Conservation (phyloP, 2,888 invertebrate species). For the Lasioglossum leucozonium region DNA sequence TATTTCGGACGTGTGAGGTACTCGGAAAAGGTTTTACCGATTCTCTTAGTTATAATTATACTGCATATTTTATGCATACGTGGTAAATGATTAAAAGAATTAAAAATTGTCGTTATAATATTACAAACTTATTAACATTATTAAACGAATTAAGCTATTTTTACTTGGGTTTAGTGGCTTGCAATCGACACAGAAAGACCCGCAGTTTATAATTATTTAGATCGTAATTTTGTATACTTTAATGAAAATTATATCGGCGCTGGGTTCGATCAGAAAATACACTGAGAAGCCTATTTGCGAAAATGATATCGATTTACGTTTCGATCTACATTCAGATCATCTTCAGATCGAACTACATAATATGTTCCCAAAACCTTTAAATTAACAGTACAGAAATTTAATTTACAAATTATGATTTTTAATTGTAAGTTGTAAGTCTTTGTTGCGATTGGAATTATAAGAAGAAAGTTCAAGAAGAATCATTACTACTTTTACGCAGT, state of each 20-base stretch:
- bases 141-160: not conserved
- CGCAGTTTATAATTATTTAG: too few species aligned
- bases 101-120: not conserved
- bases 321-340: too few species aligned
- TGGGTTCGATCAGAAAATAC: too few species aligned
- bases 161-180: too few species aligned
- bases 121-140: not conserved
- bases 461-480: slow-evolving; percentile 50
- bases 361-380: slow-evolving; percentile 6
- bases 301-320: too few species aligned
- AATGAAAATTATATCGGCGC: too few species aligned
- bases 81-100: not conserved
- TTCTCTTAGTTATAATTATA: not conserved
- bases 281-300: too few species aligned
- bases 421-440: not conserved
- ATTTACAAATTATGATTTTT: not conserved
- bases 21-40: not conserved
- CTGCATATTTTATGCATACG: not conserved
- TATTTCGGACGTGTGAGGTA: not conserved
- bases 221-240: too few species aligned
- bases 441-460: not conserved
- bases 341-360: too few species aligned
- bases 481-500: slow-evolving; percentile 63
- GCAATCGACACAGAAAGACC: not conserved
- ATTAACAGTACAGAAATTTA: slow-evolving; percentile 18